A percentile compares a stretch with the other conserved stretches of the same genome.
These are phyloP conservation scores for Danionella dracula DNA, from an alignment of 2,797 vertebrate genomes.

Conservation along the genomic window DNA sequence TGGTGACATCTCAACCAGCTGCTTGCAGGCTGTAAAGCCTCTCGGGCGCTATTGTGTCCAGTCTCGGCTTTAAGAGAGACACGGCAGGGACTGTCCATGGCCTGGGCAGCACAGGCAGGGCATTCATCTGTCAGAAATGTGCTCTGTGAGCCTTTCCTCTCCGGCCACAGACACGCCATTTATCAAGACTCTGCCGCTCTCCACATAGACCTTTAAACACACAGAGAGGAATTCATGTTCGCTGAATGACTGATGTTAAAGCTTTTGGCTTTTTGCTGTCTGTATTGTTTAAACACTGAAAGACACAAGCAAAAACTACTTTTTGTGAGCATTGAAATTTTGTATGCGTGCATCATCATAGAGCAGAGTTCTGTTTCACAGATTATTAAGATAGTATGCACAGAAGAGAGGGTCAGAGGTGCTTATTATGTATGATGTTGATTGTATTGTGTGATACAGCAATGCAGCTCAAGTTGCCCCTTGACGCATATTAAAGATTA, in stretches of 20 bases:
- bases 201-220: conserved; percentile 22
- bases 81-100: conserved; percentile 31
- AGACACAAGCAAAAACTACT: background rate
- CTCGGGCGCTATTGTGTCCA: conserved; percentile 43
- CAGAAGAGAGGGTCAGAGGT: too few species aligned
- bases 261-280: background rate
- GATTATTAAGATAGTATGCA: too few species aligned
- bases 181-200: conserved; percentile 29
- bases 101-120: conserved; percentile 32
- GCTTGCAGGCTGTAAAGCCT: conserved; percentile 37
- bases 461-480: too few species aligned
- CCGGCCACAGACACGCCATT: conserved; percentile 40
- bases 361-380: too few species aligned
- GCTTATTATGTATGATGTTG: too few species aligned
- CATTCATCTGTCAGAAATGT: conserved; percentile 42
- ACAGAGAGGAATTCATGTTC: background rate
- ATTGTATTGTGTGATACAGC: too few species aligned
- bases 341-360: too few species aligned
- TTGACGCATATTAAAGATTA: too few species aligned
- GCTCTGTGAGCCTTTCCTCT: conserved; percentile 26
- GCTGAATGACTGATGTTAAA: too few species aligned
- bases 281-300: background rate
- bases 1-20: conserved; percentile 47
- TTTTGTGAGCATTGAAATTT: too few species aligned
- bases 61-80: conserved; percentile 32